Conservation (phyloP, 2,113 vertebrate genomes). For the Seriola dumerili region DNA sequence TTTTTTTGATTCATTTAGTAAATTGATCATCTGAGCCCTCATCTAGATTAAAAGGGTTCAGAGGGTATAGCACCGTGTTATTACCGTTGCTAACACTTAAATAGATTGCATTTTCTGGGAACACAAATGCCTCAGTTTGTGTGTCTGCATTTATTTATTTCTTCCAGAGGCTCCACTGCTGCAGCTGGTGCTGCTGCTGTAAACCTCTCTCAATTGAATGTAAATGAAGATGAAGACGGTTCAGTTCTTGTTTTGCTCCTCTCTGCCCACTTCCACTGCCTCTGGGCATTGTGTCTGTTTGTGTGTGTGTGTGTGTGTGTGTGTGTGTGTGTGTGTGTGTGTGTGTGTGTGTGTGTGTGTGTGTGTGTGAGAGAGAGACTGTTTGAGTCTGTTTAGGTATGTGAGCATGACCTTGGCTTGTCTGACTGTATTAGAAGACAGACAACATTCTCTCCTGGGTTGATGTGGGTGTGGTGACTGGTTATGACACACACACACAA, state of each 20-base stretch:
- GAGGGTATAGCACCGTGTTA: not conserved
- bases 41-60: slow-evolving; percentile 7
- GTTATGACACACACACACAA: not conserved
- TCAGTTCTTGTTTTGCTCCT: slow-evolving; percentile 25
- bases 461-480: slow-evolving; percentile 7
- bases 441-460: slow-evolving; percentile 25
- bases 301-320: slow-evolving; percentile 2
- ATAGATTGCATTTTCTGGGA: slow-evolving; percentile 32
- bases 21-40: slow-evolving; percentile 26
- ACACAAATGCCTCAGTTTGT: slow-evolving; percentile 12
- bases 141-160: slow-evolving; percentile 35
- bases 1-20: not conserved
- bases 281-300: slow-evolving; percentile 8
- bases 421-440: slow-evolving; percentile 8
- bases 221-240: slow-evolving; percentile 50
- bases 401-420: slow-evolving; percentile 43
- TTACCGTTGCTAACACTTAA: slow-evolving; percentile 38
- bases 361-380: not conserved
- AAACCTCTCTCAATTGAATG: slow-evolving; percentile 41
- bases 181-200: slow-evolving; percentile 16
- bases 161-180: not conserved
- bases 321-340: not conserved
- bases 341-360: slow-evolving; percentile 1
- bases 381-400: not conserved
- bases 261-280: slow-evolving; percentile 38